Conservation (phyloP, 2,113 vertebrate genomes). For the Platichthys stellatus region DNA sequence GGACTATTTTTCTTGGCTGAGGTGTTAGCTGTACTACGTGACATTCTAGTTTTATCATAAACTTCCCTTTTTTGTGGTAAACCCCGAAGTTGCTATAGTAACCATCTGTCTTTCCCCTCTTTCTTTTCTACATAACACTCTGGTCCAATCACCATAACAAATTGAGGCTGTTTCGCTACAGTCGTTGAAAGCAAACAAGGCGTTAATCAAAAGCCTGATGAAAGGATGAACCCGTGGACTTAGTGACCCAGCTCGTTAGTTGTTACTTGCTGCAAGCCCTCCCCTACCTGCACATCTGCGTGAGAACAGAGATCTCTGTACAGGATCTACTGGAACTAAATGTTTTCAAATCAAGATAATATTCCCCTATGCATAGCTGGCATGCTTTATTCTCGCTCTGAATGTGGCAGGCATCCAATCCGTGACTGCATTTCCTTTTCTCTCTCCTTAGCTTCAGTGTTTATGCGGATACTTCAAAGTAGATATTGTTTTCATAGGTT, state of each 20-base stretch:
- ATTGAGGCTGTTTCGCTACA: too few species aligned
- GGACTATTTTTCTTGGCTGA: too few species aligned
- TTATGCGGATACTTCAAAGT: constrained; percentile 3
- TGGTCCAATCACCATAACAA: too few species aligned
- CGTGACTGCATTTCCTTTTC: constrained; percentile 64
- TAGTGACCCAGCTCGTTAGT: constrained; percentile 48
- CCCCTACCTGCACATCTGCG: constrained; percentile 74
- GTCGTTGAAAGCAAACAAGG: too few species aligned
- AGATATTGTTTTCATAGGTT: neutral
- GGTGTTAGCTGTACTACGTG: too few species aligned
- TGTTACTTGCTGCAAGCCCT: constrained; percentile 19
- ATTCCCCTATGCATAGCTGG: constrained; percentile 77
- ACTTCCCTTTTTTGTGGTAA: too few species aligned
- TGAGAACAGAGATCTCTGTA: constrained; percentile 77
- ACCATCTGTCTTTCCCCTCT: too few species aligned
- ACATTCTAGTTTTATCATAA: too few species aligned
- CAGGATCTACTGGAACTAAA: constrained; percentile 81
- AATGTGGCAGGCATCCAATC: constrained; percentile 57
- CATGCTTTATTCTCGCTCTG: constrained; percentile 69
- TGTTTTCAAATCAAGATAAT: constrained; percentile 81
- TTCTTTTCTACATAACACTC: too few species aligned
- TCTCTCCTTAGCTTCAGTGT: constrained; percentile 8
- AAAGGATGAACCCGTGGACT: constrained; percentile 13
- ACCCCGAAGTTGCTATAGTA: too few species aligned
- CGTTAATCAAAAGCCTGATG: too few species aligned